Evolutionary conservation across 1,140 invertebrate species (phyloP).

Genomic region (Aphaenogaster ashmeadi): DNA sequence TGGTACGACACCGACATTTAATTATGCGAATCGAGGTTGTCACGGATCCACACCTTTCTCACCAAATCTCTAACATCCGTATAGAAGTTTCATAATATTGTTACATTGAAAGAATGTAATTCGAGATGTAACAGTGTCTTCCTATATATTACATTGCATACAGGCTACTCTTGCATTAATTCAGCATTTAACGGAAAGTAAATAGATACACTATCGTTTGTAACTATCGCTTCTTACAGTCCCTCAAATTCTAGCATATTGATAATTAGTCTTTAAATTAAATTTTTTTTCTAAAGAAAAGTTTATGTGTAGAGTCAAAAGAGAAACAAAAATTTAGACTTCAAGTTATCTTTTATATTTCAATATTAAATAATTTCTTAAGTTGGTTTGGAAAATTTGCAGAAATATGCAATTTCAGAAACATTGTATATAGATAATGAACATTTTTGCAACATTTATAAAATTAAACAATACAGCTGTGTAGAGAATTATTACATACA

Average conservation of each 20-base stretch:
- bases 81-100: constrained; percentile 13
- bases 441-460: not conserved
- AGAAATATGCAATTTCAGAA: not conserved
- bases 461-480: not conserved
- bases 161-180: not conserved
- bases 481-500: not conserved
- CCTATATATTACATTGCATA: not conserved
- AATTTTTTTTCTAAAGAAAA: not conserved
- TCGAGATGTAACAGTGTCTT: not conserved
- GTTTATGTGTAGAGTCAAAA: not conserved
- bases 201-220: not conserved
- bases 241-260: not conserved
- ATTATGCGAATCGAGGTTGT: constrained; percentile 52
- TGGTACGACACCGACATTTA: constrained; percentile 43
- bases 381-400: not conserved
- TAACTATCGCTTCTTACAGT: not conserved
- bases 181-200: constrained; percentile 7
- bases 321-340: not conserved
- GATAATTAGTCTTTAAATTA: not conserved
- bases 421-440: not conserved
- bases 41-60: constrained; percentile 34
- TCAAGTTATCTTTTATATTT: not conserved
- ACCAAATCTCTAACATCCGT: constrained; percentile 26
- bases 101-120: constrained; percentile 21
- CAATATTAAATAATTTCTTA: constrained; percentile 8